Percentiles rank a stretch among this genome's conserved stretches.
Evolutionary conservation across 2,113 vertebrate species (phyloP).

Genomic region (Paralichthys olivaceus): DNA sequence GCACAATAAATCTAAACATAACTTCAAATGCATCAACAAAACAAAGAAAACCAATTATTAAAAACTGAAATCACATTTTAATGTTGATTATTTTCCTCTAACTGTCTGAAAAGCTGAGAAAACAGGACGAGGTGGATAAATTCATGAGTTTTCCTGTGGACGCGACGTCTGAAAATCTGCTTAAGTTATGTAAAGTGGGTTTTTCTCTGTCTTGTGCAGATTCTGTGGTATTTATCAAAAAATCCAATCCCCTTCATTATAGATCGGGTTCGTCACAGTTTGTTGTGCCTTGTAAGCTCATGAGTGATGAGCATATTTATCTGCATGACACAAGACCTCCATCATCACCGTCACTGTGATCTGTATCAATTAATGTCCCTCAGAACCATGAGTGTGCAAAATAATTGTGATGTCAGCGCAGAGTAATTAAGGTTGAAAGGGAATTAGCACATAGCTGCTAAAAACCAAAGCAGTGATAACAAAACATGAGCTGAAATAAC

Average conservation of each 20-base stretch:
- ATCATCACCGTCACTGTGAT: constrained; percentile 14
- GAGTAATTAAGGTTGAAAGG: constrained; percentile 19
- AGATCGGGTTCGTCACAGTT: neutral
- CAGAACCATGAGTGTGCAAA: constrained; percentile 11
- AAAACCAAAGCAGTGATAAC: neutral
- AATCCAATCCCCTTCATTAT: neutral
- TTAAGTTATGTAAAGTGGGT: neutral
- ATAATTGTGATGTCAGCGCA: constrained; percentile 5
- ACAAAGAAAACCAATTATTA: neutral
- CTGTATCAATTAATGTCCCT: constrained; percentile 6
- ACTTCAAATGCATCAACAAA: neutral
- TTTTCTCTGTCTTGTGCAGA: neutral
- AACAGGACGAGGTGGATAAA: neutral
- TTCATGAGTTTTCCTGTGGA: neutral
- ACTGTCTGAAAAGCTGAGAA: neutral
- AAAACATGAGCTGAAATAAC: neutral
- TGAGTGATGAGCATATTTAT: neutral
- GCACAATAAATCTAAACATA: neutral
- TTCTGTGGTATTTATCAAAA: neutral
- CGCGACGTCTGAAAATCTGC: neutral
- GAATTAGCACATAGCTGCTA: neutral
- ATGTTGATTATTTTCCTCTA: neutral
- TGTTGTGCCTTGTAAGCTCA: neutral
- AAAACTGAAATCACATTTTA: neutral
- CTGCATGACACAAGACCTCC: neutral